phyloP scores from a whole-genome alignment of 2,797 vertebrate species.

The Smutsia gigantea region DNA sequence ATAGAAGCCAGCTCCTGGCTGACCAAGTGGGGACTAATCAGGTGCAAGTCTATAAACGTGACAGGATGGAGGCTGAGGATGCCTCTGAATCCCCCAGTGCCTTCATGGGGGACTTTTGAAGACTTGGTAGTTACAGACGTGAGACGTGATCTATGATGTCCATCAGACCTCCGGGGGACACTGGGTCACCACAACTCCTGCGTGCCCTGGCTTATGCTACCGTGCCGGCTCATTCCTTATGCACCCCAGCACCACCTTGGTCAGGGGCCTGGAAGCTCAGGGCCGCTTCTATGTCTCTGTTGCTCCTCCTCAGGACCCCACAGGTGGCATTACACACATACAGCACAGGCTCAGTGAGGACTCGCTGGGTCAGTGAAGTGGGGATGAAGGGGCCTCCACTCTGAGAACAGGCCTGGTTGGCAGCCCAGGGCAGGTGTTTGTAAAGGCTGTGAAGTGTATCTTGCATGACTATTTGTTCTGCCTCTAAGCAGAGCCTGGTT shows the following conservation, averaged over 20 bases:
- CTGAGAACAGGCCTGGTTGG: not conserved
- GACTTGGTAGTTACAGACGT: rapidly evolving
- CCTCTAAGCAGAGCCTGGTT: not conserved
- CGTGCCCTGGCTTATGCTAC: rapidly evolving
- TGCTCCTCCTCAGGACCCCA: not conserved
- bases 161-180: not conserved
- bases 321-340: not conserved
- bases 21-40: not conserved
- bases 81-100: no score
- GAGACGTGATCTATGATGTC: not conserved
- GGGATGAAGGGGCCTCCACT: not conserved
- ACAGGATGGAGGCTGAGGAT: not conserved
- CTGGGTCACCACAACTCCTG: not conserved
- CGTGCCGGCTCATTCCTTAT: not conserved
- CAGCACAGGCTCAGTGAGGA: not conserved
- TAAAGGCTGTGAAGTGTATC: not conserved
- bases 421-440: not conserved
- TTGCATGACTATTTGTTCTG: not conserved
- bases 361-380: rapidly evolving
- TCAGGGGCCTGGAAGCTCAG: not conserved
- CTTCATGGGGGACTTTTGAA: not conserved
- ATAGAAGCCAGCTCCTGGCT: not conserved
- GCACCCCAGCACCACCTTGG: not conserved
- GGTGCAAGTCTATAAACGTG: not conserved
- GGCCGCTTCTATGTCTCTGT: not conserved